Conservation (phyloP, 2,113 vertebrate genomes). For the Antennarius striatus region DNA sequence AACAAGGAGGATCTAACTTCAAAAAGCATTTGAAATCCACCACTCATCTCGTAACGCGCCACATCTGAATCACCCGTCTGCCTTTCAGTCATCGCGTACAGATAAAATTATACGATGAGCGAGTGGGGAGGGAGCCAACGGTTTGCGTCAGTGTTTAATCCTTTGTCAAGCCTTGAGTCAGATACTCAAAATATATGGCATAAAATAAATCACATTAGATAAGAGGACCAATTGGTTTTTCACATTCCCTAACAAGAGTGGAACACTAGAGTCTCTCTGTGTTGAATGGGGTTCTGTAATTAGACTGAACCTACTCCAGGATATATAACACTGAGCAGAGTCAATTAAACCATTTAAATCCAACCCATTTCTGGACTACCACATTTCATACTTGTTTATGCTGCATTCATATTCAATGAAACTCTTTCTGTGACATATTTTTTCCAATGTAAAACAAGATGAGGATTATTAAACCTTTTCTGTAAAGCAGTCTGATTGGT, state of each 20-base stretch:
- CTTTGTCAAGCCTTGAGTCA: slow-evolving; percentile 58
- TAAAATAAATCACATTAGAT: slow-evolving; percentile 60
- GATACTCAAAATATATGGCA: slow-evolving; percentile 53
- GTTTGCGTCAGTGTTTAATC: slow-evolving; percentile 48
- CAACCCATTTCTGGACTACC: no score
- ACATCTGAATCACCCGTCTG: slow-evolving; percentile 40
- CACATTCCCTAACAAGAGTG: slow-evolving; percentile 23
- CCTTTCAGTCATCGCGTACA: slow-evolving; percentile 51
- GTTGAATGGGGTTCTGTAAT: no score
- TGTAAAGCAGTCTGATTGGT: no score
- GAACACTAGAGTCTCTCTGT: slow-evolving; percentile 12
- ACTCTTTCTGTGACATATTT: no score
- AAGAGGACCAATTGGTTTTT: slow-evolving; percentile 42
- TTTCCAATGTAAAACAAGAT: no score
- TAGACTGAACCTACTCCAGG: no score
- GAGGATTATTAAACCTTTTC: no score
- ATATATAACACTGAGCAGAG: no score
- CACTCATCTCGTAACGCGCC: slow-evolving; percentile 49
- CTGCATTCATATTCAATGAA: no score
- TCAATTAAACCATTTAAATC: no score
- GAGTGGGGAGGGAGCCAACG: slow-evolving; percentile 38
- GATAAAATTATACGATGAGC: neutral
- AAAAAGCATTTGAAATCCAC: slow-evolving; percentile 44
- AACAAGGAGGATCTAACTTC: slow-evolving; percentile 59
- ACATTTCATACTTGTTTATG: no score